Percentiles rank a stretch among this genome's conserved stretches.
Evolutionary conservation across 2,113 vertebrate species (phyloP).

Genomic region (Eidolon helvum): DNA sequence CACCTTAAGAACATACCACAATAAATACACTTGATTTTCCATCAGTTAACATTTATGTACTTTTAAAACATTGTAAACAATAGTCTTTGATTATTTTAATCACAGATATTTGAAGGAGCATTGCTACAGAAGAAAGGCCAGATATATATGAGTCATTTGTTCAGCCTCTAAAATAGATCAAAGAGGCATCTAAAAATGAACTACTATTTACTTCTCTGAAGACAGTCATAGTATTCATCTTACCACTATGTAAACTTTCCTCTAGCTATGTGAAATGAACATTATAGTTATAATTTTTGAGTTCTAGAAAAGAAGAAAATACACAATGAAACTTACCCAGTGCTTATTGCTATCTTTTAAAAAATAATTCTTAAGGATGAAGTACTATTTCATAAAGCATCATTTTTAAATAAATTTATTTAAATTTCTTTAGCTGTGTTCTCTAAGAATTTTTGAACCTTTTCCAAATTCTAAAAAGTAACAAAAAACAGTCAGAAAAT

Average conservation of each 20-base stretch:
- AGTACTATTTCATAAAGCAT: neutral
- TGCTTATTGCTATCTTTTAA: neutral
- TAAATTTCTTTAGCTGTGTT: neutral
- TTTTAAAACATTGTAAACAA: slow-evolving; percentile 47
- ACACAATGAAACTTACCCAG: neutral
- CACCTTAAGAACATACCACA: slow-evolving; percentile 15
- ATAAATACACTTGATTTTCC: slow-evolving; percentile 35
- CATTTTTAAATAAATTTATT: neutral
- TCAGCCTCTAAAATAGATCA: slow-evolving; percentile 70
- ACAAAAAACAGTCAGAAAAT: neutral
- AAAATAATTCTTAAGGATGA: neutral
- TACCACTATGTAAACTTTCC: slow-evolving; percentile 25
- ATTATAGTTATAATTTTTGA: neutral
- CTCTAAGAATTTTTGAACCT: neutral
- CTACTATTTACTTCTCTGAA: neutral
- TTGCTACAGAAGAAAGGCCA: slow-evolving; percentile 66
- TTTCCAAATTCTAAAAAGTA: neutral
- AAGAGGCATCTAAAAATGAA: slow-evolving; percentile 46
- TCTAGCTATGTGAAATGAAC: slow-evolving; percentile 39
- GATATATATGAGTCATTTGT: slow-evolving; percentile 49
- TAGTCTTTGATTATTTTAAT: slow-evolving; percentile 69
- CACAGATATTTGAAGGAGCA: slow-evolving; percentile 55
- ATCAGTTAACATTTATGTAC: slow-evolving; percentile 19
- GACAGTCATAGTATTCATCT: neutral
- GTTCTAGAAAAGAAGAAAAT: neutral